Evolutionary conservation across 2,888 invertebrate genomes (phyloP), one percentile per base, ranked within the genome.

Genomic region (Osedax fenrisi): DNA sequence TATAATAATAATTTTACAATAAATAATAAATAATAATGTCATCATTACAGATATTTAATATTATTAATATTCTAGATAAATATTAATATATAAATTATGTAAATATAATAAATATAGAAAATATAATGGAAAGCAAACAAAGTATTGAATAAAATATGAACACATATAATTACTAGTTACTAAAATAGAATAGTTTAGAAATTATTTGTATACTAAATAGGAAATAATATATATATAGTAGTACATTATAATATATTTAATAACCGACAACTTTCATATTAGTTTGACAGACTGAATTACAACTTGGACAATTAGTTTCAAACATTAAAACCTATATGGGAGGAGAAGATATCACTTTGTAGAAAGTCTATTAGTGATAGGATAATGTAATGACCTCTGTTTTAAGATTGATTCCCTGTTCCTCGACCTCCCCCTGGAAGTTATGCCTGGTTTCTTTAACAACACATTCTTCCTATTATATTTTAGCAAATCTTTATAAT

Each of bases 261-360:
- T 68, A 25, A 89, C 91, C 89, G 0, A 93, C 92, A 75, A 94
- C 81, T 86, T 95, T 95, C 94, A 95, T 95, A 81, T 94, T 92
- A 0, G 95, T 95, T 76, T 89, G 87, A 78, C 92, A 92, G 0
- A 91, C 90, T 1, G 89, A 87, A 78, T 89, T 88, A 83, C 97
- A 98, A 77, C 89, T 88, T 0, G 91, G 90, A 81, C 98, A 98
- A 84, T 91, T 91, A 2, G 92, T 92, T 0, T 88, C 84, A 84
- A 97, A 94, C 78, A 89, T 88, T 71, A 95, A 74, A 21, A 86
- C 85, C 79, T 79, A 41, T 41, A n/a, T n/a, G n/a, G n/a, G n/a
- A n/a, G n/a, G n/a, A n/a, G n/a, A n/a, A n/a, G n/a, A n/a, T n/a
- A n/a, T n/a, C n/a, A n/a, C n/a, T n/a, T n/a, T n/a, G n/a, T n/a